Conservation (phyloP, 2,113 vertebrate genomes). For the Chionis minor region DNA sequence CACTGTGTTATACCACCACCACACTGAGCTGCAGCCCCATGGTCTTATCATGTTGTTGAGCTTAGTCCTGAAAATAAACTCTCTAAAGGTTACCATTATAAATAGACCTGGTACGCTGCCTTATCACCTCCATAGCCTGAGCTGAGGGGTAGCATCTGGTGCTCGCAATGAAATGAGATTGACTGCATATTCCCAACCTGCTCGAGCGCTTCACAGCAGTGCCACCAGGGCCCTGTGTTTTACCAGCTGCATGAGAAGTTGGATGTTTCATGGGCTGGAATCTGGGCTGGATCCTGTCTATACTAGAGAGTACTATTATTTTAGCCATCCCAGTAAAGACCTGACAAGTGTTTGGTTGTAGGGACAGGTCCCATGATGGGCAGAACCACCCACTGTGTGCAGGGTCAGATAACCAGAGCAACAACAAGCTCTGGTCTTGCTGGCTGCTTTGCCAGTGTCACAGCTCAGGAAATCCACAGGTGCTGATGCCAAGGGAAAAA, state of each 20-base stretch:
- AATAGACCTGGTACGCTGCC: neutral
- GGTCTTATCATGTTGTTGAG: neutral
- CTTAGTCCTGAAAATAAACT: neutral
- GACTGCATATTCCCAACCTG: neutral
- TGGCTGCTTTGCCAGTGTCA: neutral
- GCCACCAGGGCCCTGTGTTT: neutral
- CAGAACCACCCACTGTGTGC: neutral
- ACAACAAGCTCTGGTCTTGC: neutral
- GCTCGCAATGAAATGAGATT: neutral
- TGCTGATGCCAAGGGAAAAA: neutral
- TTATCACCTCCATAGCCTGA: neutral
- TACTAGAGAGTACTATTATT: neutral
- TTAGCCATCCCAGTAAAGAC: neutral
- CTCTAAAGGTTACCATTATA: slow-evolving; percentile 8
- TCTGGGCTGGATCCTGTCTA: neutral
- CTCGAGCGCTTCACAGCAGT: neutral
- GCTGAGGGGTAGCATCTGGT: neutral
- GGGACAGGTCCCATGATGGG: rapidly evolving
- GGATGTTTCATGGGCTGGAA: neutral
- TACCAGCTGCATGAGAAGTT: neutral
- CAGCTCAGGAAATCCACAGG: neutral
- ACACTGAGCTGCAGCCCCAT: neutral
- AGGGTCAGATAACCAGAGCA: neutral
- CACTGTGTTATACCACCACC: neutral
- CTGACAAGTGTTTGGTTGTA: neutral